Percentiles rank a stretch among this genome's conserved stretches.
Conservation (phyloP, 2,797 vertebrate species). For the Antrozous pallidus region DNA sequence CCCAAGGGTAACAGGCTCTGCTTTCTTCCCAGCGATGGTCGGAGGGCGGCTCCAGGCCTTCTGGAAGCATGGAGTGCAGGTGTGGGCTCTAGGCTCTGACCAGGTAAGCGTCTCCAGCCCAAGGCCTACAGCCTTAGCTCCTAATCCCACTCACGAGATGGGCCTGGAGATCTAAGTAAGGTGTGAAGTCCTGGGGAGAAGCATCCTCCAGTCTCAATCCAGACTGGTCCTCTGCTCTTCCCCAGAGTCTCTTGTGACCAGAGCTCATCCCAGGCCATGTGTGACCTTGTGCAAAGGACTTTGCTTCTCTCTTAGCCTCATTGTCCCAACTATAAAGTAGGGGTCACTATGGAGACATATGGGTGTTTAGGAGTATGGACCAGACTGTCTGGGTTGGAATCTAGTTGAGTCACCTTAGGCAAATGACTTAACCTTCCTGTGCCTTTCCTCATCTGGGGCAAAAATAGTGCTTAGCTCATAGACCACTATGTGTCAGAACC, state of each 20-base stretch:
- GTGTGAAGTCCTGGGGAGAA: background rate
- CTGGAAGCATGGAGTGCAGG: conserved; percentile 92
- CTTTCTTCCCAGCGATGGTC: conserved; percentile 69
- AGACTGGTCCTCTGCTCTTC: background rate
- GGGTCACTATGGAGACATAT: background rate
- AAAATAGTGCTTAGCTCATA: background rate
- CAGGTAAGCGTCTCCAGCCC: conserved; percentile 75
- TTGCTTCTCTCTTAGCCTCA: background rate
- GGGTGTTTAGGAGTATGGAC: background rate
- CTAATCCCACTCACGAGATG: background rate
- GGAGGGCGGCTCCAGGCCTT: conserved; percentile 86
- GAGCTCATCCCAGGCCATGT: background rate
- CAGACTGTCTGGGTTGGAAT: background rate
- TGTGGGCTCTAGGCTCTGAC: conserved; percentile 81
- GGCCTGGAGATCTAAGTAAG: background rate
- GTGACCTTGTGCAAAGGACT: background rate
- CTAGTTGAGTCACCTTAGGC: background rate
- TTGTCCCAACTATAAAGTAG: background rate
- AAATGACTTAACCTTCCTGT: background rate
- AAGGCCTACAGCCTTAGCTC: rapidly evolving
- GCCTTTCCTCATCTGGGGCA: background rate
- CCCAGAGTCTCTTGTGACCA: background rate
- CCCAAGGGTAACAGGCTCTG: background rate
- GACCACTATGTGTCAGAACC: background rate
- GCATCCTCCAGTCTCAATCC: background rate